Evolutionary conservation across 2,888 invertebrate species (phyloP), one percentile per base, ranked within the genome.

Genomic region (Nymphalis c-album): DNA sequence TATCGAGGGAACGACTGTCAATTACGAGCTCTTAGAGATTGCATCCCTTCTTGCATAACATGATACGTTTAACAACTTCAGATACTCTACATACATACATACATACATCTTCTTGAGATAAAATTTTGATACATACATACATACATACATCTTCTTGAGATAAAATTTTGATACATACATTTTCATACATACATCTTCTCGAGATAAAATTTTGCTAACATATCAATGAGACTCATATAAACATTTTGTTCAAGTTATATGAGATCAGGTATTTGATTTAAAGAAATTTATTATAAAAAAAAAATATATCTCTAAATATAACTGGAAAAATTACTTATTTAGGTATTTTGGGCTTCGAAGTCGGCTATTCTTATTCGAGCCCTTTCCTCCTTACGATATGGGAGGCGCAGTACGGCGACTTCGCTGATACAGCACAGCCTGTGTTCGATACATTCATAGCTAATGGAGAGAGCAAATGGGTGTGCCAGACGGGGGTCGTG

Each of bases 401-500:
- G 97, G 97, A 97, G 88, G 97, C 96, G 48, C 97, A 97, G 89
- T 97, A 97, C 85, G 97, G 97, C 0, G 97, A 97, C 87, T 97
- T 97, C 80, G 94, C 94, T 71, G 97, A 97, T 89, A 95, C 94
- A 0, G 93, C 88, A 5, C 92, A 94, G 84, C 93, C 95, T 7
- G 92, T 96, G 81, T 91, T 95, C 74, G 94, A 95, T 79, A 93
- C 94, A 31, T 93, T 94, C 78, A 89, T 95, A 53, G 82, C 89
- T 35, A 94, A 94, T 72, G 97, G 96, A 0, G 96, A 97, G 89
- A 93, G 95, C 77, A 97, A 97, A 88, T 97, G 97, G 97, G 94
- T 96, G 46, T 92, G 96, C 71, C 97, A 97, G 90, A 94, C 95
- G 55, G 97, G 96, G 16, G 80, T 98, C 45, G 96, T 97, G 0